Evolutionary conservation across 2,113 vertebrate species (phyloP).

Genomic region (Paradisaea rubra): DNA sequence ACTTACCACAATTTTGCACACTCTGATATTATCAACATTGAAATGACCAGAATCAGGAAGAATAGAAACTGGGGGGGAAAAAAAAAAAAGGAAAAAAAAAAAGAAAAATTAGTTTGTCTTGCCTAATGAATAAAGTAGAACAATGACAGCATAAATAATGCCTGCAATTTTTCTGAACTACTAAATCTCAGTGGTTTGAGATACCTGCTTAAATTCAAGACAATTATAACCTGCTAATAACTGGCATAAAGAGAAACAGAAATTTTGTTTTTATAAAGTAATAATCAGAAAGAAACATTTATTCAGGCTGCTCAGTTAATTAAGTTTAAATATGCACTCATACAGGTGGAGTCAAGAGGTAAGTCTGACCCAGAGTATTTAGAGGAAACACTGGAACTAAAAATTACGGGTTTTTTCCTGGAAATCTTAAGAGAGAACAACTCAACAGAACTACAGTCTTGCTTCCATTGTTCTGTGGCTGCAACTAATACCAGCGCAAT

Average conservation of each 20-base stretch:
- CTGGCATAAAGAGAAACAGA: background rate
- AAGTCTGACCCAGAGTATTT: background rate
- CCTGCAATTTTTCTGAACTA: background rate
- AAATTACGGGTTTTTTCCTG: background rate
- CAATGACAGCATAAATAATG: background rate
- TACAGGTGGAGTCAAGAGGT: rapidly evolving
- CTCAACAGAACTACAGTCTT: background rate
- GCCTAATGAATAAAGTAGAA: background rate
- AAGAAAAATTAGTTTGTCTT: background rate
- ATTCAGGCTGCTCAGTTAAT: background rate
- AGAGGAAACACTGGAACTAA: background rate
- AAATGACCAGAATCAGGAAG: conserved; percentile 90
- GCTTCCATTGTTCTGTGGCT: background rate
- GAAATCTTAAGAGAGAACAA: background rate
- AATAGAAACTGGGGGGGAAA: conserved; percentile 80
- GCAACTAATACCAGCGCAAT: rapidly evolving
- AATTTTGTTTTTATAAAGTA: background rate
- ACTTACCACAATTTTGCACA: conserved; percentile 97
- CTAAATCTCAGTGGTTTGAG: background rate
- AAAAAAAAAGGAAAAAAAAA: rapidly evolving
- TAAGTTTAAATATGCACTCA: background rate
- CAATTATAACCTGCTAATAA: background rate
- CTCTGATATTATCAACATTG: conserved; percentile 94
- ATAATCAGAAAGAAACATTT: background rate
- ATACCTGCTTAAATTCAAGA: background rate